Base-by-base conservation (phyloP, 2,113 vertebrate species). In the Calyptommatus sinebrachiatus region DNA sequence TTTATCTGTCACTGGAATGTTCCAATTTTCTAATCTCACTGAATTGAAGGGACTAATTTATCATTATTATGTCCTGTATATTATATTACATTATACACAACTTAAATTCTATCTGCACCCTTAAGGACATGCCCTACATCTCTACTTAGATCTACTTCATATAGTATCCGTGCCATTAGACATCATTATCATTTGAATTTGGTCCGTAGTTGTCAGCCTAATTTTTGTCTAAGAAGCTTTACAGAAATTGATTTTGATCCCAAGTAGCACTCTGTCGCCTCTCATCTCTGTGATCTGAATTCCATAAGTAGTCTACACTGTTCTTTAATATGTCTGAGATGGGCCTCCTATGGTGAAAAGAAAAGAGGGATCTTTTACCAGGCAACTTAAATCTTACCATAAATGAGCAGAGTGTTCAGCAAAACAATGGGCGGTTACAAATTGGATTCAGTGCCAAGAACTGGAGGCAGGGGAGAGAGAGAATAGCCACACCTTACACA, bases 191-290 rank as follows among this genome's bases (percentile, higher is more conserved):
- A 26, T 77, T 73, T 82, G 53, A 22, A 41, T 20, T 28, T 57
- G 71, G 78, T 21, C 0, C 0, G 31, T 3, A n/a, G 50, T 60
- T 82, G 79, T 84, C 86, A 83, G 2, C 0, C 7, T 74, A 60
- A 41, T 41, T 10, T 14, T 68, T 61, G 31, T 78, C 78, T 65
- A 73, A 79, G 20, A 81, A 73, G 76, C 83, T 79, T 83, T 77
- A 66, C 78, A 80, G 72, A 80, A 84, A 75, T 1, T 0, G 26
- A 2, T 0, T 2, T 74, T 11, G 67, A n/a, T 86, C 79, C 29
- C 69, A 70, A 70, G 35, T 72, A 87, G 81, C 70, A 79, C 18
- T 2, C 45, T 86, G 63, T 57, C 82, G 61, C 11, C 21, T 84
- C 82, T 75, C 1, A 0, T 73, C 70, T 66, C 80, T 71, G 60